Conservation (phyloP, 2,888 invertebrate species). For the Hylaea fasciaria region DNA sequence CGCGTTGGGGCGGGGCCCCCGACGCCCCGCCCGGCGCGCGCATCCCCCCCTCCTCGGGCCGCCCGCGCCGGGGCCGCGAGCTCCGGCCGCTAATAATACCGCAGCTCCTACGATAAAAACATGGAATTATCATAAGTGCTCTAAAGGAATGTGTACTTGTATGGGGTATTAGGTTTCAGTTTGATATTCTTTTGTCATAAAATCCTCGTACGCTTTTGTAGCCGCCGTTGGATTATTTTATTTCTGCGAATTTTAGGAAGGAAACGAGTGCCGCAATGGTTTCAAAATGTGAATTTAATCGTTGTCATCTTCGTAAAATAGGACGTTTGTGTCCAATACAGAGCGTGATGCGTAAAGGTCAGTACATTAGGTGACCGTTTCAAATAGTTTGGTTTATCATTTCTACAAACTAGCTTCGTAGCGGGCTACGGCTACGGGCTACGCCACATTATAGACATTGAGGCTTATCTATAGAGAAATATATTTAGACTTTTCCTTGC, state of each 20-base stretch:
- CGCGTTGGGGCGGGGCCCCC: slow-evolving; percentile 69
- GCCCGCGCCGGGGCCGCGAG: slow-evolving; percentile 46
- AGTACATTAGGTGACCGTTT: slow-evolving; percentile 12
- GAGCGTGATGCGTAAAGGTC: slow-evolving; percentile 11
- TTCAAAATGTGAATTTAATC: slow-evolving; percentile 10
- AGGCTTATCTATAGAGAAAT: too few species aligned
- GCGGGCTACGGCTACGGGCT: slow-evolving; percentile 6
- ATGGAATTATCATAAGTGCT: slow-evolving; percentile 83
- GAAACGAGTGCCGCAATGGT: slow-evolving; percentile 15
- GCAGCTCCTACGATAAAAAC: slow-evolving; percentile 80
- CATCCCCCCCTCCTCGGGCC: slow-evolving; percentile 44
- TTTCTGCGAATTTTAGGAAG: slow-evolving; percentile 8
- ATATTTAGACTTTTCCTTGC: too few species aligned
- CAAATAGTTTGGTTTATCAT: not conserved
- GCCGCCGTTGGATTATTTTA: slow-evolving; percentile 7
- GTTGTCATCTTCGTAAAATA: not conserved
- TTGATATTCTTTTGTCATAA: slow-evolving; percentile 36
- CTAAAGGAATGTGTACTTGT: slow-evolving; percentile 77
- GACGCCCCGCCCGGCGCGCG: slow-evolving; percentile 59
- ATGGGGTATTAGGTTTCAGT: slow-evolving; percentile 53
- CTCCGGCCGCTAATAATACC: slow-evolving; percentile 73
- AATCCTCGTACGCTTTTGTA: slow-evolving; percentile 20
- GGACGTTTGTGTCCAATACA: slow-evolving; percentile 3
- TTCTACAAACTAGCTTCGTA: slow-evolving; percentile 2
- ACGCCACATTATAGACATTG: not conserved